Evolutionary conservation across 2,797 vertebrate species (phyloP).

Genomic region (Columba guinea): DNA sequence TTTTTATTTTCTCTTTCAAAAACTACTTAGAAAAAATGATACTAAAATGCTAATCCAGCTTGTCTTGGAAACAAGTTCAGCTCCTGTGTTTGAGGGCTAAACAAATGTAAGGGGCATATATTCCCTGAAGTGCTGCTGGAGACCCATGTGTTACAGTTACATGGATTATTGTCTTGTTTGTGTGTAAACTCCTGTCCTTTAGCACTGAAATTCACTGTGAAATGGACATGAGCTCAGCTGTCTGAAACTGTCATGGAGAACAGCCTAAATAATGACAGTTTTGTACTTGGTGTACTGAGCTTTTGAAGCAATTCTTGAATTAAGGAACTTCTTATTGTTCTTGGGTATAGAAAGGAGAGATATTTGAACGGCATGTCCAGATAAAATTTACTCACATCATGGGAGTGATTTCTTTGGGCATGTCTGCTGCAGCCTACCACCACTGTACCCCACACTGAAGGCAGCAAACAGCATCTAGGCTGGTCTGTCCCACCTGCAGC

Average conservation of each 20-base stretch:
- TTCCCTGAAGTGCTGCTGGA: not conserved
- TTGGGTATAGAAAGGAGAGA: not conserved
- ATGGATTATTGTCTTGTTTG: not conserved
- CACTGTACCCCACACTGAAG: rapidly evolving
- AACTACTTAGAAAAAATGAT: not conserved
- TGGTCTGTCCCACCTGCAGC: not conserved
- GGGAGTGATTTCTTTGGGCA: not conserved
- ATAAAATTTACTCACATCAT: not conserved
- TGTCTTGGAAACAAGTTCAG: not conserved
- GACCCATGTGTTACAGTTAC: not conserved
- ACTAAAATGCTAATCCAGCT: not conserved
- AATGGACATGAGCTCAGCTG: not conserved
- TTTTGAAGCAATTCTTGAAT: not conserved
- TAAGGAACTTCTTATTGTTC: not conserved
- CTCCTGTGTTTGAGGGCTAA: not conserved
- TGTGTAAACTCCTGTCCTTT: not conserved
- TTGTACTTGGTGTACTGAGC: not conserved
- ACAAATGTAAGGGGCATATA: rapidly evolving
- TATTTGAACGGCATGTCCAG: not conserved
- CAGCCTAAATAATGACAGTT: not conserved
- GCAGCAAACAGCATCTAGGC: not conserved
- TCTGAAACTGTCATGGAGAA: not conserved
- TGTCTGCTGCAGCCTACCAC: not conserved
- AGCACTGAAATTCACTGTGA: not conserved
- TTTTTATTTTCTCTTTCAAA: not conserved